Evolutionary conservation across 2,888 invertebrate species (phyloP), one percentile per base, ranked within the genome.

Genomic region (Maniola hyperantus): DNA sequence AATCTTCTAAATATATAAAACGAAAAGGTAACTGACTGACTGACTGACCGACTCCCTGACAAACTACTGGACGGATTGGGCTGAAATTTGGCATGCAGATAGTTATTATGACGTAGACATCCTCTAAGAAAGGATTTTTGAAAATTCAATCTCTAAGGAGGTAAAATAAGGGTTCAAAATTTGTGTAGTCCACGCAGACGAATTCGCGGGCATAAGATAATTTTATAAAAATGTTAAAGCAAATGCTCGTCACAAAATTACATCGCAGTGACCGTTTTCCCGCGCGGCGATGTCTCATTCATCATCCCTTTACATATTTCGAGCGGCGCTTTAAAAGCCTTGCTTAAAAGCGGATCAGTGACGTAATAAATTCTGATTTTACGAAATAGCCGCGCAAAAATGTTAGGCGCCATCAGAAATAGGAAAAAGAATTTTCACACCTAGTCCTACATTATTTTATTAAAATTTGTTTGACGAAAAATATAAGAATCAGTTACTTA

Each of bases 241-340:
- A 55, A 55, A 57, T 57, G 57, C 6, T 57, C 57, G 57, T 57
- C 18, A 57, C 48, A 57, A 42, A 34, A 68, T 65, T 15, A 51
- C 50, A 36, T 66, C 57, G 15, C 13, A 58, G 48, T 54, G 62
- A 55, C 63, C 54, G 54, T 55, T 64, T 64, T 57, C n/a, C 59
- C 60, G 34, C 68, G 61, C 61, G 34, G 59, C 54, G 54, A 13
- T 53, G 61, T 66, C 68, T 62, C 66, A 70, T 70, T 68, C 70
- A 70, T 68, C 70, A 68, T 65, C 58, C 60, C 36, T 58, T 64
- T 65, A 51, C 63, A 70, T 63, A 67, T 66, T 67, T 68, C 64
- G 70, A 61, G 70, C 64, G 54, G 65, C 50, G 65, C 50, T 60
- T 67, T 70, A 64, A 70, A 70, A 64, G 59, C 63, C 68, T 68